Percentiles rank a stretch among this genome's conserved stretches.
phyloP scores from a whole-genome alignment of 2,888 invertebrate genomes.

The Diloba caeruleocephala region DNA sequence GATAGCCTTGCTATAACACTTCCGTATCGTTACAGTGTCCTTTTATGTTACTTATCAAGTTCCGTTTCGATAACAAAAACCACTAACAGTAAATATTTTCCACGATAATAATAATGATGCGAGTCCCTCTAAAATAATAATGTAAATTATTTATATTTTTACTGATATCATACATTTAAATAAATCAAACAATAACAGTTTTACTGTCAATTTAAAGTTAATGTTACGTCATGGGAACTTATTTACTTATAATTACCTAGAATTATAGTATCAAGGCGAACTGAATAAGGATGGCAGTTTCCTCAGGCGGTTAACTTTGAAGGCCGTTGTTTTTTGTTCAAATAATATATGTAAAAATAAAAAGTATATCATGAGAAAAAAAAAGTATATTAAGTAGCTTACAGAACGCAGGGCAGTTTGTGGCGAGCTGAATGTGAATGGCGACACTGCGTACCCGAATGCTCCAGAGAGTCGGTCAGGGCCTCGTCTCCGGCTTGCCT shows the following conservation, averaged over 20 bases:
- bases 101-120: constrained; percentile 19
- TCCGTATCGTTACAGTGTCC: constrained; percentile 6
- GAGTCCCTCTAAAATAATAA: constrained; percentile 1
- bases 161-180: background rate
- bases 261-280: constrained; percentile 8
- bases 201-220: background rate
- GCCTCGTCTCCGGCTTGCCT: too few relatives aligned
- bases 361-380: too few relatives aligned
- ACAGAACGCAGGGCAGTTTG: too few relatives aligned
- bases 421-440: too few relatives aligned
- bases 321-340: background rate
- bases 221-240: background rate
- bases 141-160: constrained; percentile 6
- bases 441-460: too few relatives aligned
- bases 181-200: too few relatives aligned
- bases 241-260: constrained; percentile 7
- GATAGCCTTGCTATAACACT: constrained; percentile 3
- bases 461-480: too few relatives aligned
- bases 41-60: constrained; percentile 47
- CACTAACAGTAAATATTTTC: constrained; percentile 24
- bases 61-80: constrained; percentile 51
- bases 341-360: background rate
- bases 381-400: too few relatives aligned
- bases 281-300: constrained; percentile 7
- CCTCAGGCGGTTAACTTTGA: background rate